phyloP scores from a whole-genome alignment of 2,797 vertebrate genomes.

The Liparis tanakae region DNA sequence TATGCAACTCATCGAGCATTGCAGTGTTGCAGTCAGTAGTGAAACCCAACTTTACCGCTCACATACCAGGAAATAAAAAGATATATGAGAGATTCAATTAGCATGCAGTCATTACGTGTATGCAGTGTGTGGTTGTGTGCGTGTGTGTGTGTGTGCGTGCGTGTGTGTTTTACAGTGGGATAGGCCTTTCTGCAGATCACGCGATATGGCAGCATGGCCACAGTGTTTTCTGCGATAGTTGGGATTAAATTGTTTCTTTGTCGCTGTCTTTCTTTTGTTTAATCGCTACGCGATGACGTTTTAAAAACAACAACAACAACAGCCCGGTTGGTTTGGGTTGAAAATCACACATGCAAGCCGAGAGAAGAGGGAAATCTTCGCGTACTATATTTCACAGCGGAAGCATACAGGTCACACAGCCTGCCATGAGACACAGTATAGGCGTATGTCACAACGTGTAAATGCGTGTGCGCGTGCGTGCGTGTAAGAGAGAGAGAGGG shows the following conservation, averaged over 20 bases:
- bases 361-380: constrained; percentile 34
- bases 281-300: constrained; percentile 21
- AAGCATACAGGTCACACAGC: constrained; percentile 74
- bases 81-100: constrained; percentile 30
- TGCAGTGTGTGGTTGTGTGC: background rate
- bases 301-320: constrained; percentile 5
- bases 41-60: constrained; percentile 49
- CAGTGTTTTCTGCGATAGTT: constrained; percentile 56
- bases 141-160: constrained; percentile 5
- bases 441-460: constrained; percentile 39
- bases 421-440: constrained; percentile 59
- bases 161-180: constrained; percentile 23
- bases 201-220: constrained; percentile 58
- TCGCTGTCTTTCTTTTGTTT: constrained; percentile 37
- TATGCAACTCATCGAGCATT: constrained; percentile 66
- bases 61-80: background rate
- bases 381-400: constrained; percentile 71
- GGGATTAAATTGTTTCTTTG: constrained; percentile 43
- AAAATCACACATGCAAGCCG: constrained; percentile 9
- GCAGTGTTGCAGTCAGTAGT: constrained; percentile 59
- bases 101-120: constrained; percentile 19
- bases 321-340: background rate
- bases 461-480: background rate
- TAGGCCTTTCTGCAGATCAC: constrained; percentile 63
- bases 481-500: constrained; percentile 6